Evolutionary conservation across 92 coral and sea anemone genomes (phyloP), one percentile per base, ranked within the genome.

Genomic region (Porites lobata): DNA sequence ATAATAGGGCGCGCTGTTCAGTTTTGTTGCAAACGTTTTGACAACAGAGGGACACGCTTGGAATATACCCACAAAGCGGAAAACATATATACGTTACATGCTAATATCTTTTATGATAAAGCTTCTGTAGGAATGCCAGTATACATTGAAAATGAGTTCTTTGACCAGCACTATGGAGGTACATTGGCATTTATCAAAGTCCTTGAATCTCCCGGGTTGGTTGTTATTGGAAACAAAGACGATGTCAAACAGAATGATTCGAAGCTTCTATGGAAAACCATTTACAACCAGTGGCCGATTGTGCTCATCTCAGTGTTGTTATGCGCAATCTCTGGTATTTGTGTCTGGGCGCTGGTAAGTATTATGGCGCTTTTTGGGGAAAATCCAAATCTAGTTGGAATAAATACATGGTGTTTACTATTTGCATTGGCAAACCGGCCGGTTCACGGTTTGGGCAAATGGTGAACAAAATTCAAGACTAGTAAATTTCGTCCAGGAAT

Each of bases 311-410:
- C 81, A 56, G 18, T 76, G 24, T 50, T 76, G 81, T 26, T 61
- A 57, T 76, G 81, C 15, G 53, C 81, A 61, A 76, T 76, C 57
- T 76, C 81, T 56, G 81, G 81, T 6, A 58, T 76, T 24, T 76
- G 50, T 56, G 81, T 76, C 26, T 76, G 81, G 81, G 81, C 21
- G 9, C 81, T 76, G 22, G 81, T 76, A 56, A 76, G 81, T 76
- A 10, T 15, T 5, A 32, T 32, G 0, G 43, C 0, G 43, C 43
- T 32, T 32, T 32, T 32, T 2, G 43, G 43, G 5, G 43, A 32
- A 32, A 32, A 32, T 32, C 43, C 2, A 32, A 32, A 32, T 3
- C 43, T 32, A 5, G 43, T 32, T 32, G 43, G 43, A 32, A 32
- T 32, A 32, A 32, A 3, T 32, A 32, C 4, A 32, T 2, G 43